Base-by-base conservation (phyloP, 2,797 vertebrate genomes). In the Enteromius viviparus region DNA sequence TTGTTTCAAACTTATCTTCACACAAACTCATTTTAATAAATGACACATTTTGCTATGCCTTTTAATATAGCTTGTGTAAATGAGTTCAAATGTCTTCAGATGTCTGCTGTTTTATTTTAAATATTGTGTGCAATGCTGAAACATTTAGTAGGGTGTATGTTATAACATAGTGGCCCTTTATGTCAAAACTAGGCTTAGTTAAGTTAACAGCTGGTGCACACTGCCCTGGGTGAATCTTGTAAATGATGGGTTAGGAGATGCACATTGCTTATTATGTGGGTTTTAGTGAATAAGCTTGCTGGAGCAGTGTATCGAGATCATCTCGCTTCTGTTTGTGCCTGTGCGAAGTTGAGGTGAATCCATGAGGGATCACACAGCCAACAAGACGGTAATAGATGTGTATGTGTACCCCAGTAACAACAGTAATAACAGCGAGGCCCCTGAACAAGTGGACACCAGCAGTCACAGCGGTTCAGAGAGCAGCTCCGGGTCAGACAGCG, bases 381-480 rank as follows among this genome's bases (percentile, higher is more conserved):
- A 19, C 23, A 29, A 19, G 26, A 3, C 4, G 78, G 49, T 84
- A 69, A 64, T 45, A 1, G 11, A 2, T 40, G 1, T 51, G 37
- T 37, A 6, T 45, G n/a, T 47, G 0, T 75, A 0, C 51, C 17
- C 37, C 37, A 88, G 12, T 79, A 79, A 89, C 91, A 89, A 82
- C 85, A 94, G 94, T 91, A 95, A 97, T 92, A 97, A 97, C 90
- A 98, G 96, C n/a, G 98, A 98, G 93, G 96, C 94, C 84, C 95
- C 96, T 15, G 98, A 98, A 75, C 94, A 97, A 87, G 98, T 98
- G 74, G 98, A 99, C 92, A 97, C 97, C 3, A 99, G 98, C 92
- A 99, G 97, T 92, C 98, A 96, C 89, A 99, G 98, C 11, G 98
- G 98, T 32, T 98, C 98, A 0, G 98, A 99, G 89, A 99, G 97